phyloP scores from a whole-genome alignment of 2,888 invertebrate species.

The Peribatodes rhomboidaria region DNA sequence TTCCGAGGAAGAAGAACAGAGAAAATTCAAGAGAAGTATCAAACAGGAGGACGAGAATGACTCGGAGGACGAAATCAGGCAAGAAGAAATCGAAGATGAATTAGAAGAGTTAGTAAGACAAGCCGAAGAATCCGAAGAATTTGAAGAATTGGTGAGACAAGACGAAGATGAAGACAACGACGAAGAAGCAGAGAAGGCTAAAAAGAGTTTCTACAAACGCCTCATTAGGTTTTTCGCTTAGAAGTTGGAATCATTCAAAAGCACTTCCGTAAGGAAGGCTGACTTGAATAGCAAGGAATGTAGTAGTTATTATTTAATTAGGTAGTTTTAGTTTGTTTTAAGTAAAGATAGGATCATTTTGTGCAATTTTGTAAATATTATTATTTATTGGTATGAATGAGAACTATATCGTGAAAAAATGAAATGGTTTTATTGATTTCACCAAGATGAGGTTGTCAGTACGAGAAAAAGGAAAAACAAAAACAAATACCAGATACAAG shows the following conservation, averaged over 20 bases:
- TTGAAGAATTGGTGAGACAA: slow-evolving; percentile 32
- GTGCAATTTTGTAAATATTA: slow-evolving; percentile 84
- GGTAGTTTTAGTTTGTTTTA: slow-evolving; percentile 53
- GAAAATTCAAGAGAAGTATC: slow-evolving; percentile 9
- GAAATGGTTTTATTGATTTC: slow-evolving; percentile 8
- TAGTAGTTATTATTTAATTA: slow-evolving; percentile 40
- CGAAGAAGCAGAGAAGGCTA: slow-evolving; percentile 44
- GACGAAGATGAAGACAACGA: slow-evolving; percentile 36
- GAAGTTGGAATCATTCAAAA: slow-evolving; percentile 52
- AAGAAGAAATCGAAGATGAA: slow-evolving; percentile 33
- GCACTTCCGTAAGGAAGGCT: slow-evolving; percentile 63
- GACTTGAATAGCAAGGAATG: slow-evolving; percentile 57
- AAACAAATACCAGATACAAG: no score
- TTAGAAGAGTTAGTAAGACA: slow-evolving; percentile 27
- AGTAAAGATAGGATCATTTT: slow-evolving; percentile 70
- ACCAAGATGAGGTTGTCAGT: no score
- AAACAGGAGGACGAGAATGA: slow-evolving; percentile 30
- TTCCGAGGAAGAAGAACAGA: slow-evolving; percentile 33
- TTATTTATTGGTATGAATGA: slow-evolving; percentile 48
- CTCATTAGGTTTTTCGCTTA: slow-evolving; percentile 62
- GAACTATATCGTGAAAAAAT: slow-evolving; percentile 49
- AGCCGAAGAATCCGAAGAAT: slow-evolving; percentile 35
- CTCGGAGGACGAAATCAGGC: slow-evolving; percentile 31
- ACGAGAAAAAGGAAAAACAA: no score
- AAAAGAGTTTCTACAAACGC: slow-evolving; percentile 59